Base-by-base conservation (phyloP, 2,888 invertebrate species). In the Microplitis deprimator region DNA sequence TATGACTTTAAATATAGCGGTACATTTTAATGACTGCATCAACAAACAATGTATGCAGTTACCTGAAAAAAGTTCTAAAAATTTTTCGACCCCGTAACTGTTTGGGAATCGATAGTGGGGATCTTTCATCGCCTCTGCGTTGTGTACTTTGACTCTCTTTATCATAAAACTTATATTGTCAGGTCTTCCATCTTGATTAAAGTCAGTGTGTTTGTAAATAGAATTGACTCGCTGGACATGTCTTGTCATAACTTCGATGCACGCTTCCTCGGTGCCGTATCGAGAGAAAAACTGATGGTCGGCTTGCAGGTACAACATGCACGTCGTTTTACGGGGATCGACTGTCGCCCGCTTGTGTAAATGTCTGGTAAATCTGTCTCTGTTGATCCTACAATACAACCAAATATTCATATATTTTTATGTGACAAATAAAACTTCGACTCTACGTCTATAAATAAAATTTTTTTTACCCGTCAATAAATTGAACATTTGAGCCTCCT, bases 61-160 rank as follows among this genome's bases (percentile, higher is more conserved):
- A 96, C 96, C 96, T 83, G 98, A 98, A 92, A 99, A 98, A 80
- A 98, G 93, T 91, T 99, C 99, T 81, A 99, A 93, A 91, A 98
- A 99, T 92, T 99, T 98, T 90, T 98, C 98, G 76, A 99, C 99
- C 68, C 98, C 99, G 89, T 99, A 98, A 91, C 98, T 98, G 84
- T 96, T 96, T 0, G 96, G 96, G 90, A 96, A 97, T 83, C 97
- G 93, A 91, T 98, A 98, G 70, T 94, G 93, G 7, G 96, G 94
- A 90, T 96, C 96, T 85, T 94, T 94, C 80, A 96, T 91, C 73
- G 97, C 95, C 86, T 96, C 95, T 86, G 93, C 92, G 77, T 96
- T 96, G 91, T 97, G 97, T 17, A 98, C 96, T 91, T 98, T 98
- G 86, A 98, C 96, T 85, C 97, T 92, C 91, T 98, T 98, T 86